Conservation (phyloP, 2,888 invertebrate species). For the Galeopsomyia nigrocyanea region DNA sequence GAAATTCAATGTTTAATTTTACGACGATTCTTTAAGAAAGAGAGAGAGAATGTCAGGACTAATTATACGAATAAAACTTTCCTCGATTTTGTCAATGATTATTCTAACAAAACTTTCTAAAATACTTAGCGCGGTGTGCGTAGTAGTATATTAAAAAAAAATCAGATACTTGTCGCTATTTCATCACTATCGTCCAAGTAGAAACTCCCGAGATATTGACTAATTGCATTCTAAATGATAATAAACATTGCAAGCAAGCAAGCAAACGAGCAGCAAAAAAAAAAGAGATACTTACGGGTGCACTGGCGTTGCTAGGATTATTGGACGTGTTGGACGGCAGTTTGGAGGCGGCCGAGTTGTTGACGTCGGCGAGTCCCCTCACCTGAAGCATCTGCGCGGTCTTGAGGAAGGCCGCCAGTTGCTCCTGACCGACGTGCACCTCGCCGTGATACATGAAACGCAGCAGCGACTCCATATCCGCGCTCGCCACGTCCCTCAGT, state of each 20-base stretch:
- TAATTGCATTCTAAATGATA: too few species aligned
- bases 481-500: conserved; percentile 86
- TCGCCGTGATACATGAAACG: conserved; percentile 95
- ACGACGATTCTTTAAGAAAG: too few species aligned
- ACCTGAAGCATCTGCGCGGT: conserved; percentile 91
- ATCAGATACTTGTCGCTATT: too few species aligned
- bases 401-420: conserved; percentile 86
- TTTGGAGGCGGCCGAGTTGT: conserved; percentile 58
- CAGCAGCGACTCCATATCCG: conserved; percentile 88
- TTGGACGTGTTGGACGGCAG: conserved; percentile 47
- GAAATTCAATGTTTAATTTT: too few species aligned
- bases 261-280: too few species aligned
- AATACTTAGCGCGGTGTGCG: neutral
- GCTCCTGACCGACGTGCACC: conserved; percentile 90
- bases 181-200: too few species aligned
- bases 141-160: neutral
- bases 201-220: too few species aligned
- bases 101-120: too few species aligned
- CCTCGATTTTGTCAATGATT: too few species aligned
- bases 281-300: conserved; percentile 79
- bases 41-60: too few species aligned
- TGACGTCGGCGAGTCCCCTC: conserved; percentile 87
- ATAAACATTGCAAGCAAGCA: too few species aligned
- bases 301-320: conserved; percentile 76
- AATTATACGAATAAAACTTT: too few species aligned